Evolutionary conservation across 1,140 invertebrate genomes (phyloP).

Genomic region (Drosophila nigromelanica): DNA sequence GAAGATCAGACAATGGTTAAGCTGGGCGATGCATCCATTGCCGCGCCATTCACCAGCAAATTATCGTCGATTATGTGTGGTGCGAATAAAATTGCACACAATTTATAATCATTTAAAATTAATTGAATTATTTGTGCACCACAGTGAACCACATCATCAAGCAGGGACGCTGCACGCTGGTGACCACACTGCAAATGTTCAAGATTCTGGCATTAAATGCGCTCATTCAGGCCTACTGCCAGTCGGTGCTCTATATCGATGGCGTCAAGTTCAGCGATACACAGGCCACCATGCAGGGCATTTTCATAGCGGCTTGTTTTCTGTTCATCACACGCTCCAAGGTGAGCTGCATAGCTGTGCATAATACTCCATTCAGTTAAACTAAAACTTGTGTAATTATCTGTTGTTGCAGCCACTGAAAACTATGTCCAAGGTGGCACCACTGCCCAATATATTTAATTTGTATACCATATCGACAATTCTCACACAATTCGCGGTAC

Average conservation of each 20-base stretch:
- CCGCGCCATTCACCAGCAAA: conserved; percentile 99
- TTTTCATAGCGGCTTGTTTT: conserved; percentile 97
- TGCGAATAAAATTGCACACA: conserved; percentile 20
- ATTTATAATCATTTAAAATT: not conserved
- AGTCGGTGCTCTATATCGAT: conserved; percentile 99
- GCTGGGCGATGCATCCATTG: conserved; percentile 99
- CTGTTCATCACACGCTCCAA: conserved; percentile 99
- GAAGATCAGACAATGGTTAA: conserved; percentile 96
- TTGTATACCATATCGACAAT: conserved; percentile 98
- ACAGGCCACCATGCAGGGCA: conserved; percentile 97
- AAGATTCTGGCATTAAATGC: conserved; percentile 99
- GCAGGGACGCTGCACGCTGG: conserved; percentile 98
- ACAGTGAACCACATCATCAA: conserved; percentile 99
- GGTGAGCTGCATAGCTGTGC: conserved; percentile 85
- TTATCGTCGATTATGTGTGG: conserved; percentile 97
- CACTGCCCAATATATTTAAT: conserved; percentile 99
- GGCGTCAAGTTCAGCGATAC: conserved; percentile 99
- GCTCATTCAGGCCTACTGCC: conserved; percentile 98
- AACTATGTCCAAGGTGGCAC: conserved; percentile 95
- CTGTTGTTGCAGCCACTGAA: conserved; percentile 92
- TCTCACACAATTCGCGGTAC: conserved; percentile 96
- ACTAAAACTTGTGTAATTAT: not conserved
- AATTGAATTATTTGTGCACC: conserved; percentile 64
- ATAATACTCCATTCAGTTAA: not conserved
- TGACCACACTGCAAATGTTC: conserved; percentile 99